These are phyloP conservation scores for Anthoscopus minutus DNA, from an alignment of 2,113 vertebrate genomes.

Conservation along the genomic window DNA sequence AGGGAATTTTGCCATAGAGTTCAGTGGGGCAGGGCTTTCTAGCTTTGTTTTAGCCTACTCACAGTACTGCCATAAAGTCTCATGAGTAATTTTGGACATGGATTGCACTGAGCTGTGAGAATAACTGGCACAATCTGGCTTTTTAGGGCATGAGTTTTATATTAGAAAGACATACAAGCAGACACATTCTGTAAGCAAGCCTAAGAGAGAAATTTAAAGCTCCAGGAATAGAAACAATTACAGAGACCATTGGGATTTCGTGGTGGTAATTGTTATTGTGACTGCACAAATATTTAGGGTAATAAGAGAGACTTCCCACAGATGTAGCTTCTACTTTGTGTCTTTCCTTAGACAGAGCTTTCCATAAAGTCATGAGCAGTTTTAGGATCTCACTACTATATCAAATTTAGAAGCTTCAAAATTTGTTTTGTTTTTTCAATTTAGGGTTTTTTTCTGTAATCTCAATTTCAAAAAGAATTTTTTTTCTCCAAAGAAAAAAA, in stretches of 20 bases:
- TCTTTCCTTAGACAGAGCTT: not conserved
- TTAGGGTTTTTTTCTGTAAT: not conserved
- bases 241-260: not conserved
- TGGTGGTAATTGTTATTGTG: not conserved
- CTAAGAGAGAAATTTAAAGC: not conserved
- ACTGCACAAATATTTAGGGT: not conserved
- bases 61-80: not conserved
- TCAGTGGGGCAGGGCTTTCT: not conserved
- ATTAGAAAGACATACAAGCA: not conserved
- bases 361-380: not conserved
- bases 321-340: not conserved
- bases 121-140: not conserved
- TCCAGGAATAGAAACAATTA: not conserved
- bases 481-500: too few relatives aligned
- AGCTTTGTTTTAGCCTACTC: not conserved
- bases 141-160: not conserved
- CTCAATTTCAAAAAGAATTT: too few relatives aligned
- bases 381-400: not conserved
- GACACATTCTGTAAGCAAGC: not conserved
- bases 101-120: not conserved
- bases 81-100: not conserved
- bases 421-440: not conserved
- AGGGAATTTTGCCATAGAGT: not conserved
- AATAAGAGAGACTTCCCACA: not conserved
- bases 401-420: not conserved